Percentiles rank a stretch among this genome's conserved stretches.
Conservation (phyloP, 1,140 invertebrate species). For the Zaprionus gabonicus region DNA sequence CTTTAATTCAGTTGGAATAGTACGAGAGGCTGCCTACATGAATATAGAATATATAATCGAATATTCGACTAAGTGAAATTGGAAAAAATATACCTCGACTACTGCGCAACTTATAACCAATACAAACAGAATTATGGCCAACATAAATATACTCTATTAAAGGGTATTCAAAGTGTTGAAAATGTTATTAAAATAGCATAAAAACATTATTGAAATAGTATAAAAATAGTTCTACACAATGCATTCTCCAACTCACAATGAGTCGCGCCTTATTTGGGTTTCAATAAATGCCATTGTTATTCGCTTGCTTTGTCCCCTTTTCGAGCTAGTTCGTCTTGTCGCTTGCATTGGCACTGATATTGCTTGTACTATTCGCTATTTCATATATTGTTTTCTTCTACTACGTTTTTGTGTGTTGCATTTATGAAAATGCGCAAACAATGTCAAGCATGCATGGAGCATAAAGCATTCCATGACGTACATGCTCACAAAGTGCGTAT, state of each 20-base stretch:
- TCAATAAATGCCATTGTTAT: background rate
- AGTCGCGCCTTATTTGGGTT: background rate
- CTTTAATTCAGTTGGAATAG: background rate
- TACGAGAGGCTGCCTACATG: too few relatives aligned
- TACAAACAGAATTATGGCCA: too few relatives aligned
- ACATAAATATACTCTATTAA: too few relatives aligned
- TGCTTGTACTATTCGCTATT: background rate
- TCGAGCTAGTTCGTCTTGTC: background rate
- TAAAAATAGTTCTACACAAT: background rate
- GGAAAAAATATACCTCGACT: too few relatives aligned
- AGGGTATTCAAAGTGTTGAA: too few relatives aligned
- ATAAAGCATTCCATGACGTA: slow-evolving; percentile 33
- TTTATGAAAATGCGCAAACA: slow-evolving; percentile 18
- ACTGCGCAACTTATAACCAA: too few relatives aligned
- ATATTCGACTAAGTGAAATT: too few relatives aligned
- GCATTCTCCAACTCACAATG: background rate
- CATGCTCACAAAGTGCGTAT: slow-evolving; percentile 60
- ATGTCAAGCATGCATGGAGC: slow-evolving; percentile 30
- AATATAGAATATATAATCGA: too few relatives aligned
- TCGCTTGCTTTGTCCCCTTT: background rate
- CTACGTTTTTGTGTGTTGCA: slow-evolving; percentile 5
- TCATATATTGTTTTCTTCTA: background rate
- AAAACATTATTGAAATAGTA: background rate
- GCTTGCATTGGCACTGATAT: slow-evolving; percentile 1
- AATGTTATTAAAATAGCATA: too few relatives aligned